Evolutionary conservation across 1,140 invertebrate genomes (phyloP), one percentile per base, ranked within the genome.

Genomic region (Eurosta solidaginis): DNA sequence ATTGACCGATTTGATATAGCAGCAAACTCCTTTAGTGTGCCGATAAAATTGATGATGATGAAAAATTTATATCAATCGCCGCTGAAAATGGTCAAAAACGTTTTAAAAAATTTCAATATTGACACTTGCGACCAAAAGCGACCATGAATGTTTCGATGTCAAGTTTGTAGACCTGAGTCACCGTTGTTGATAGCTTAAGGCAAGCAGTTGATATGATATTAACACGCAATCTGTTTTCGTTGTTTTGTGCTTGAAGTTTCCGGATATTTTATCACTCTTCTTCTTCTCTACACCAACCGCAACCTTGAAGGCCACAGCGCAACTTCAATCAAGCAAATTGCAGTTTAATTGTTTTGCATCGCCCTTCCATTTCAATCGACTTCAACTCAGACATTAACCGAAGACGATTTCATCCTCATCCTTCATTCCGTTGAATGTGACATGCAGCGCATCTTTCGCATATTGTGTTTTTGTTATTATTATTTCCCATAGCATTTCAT

Each of bases 31-130:
- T 25, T 3, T 27, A 7, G 14, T 10, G 33, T 33, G 29, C 33
- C 40, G 59, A 42, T 68, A 68, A 63, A 77, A 77, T 40, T 52
- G 47, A 25, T 52, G 50, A 33, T 52, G 74, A 76, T 52, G 50
- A 40, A 52, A 45, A 52, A 52, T 76, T 76, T 76, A 76, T 76
- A 36, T 45, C 29, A 76, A 25, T 27, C 49, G 14, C 7, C 22
- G 49, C 36, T 54, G 27, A 44, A 77, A 42, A 77, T 78, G 77
- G 77, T 44, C 68, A 78, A 74, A 78, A 78, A 78, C 77, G 50
- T 78, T 78, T 78, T 74, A 74, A 20, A 68, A n/a, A 33, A 78
- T 74, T 40, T 50, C 59, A 22, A 52, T 78, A 78, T 78, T 78
- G 74, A 78, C 77, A 78, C 77, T 78, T 78, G 77, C 74, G 42